phyloP scores from a whole-genome alignment of 1,140 invertebrate species.

The Monomorium pharaonis region DNA sequence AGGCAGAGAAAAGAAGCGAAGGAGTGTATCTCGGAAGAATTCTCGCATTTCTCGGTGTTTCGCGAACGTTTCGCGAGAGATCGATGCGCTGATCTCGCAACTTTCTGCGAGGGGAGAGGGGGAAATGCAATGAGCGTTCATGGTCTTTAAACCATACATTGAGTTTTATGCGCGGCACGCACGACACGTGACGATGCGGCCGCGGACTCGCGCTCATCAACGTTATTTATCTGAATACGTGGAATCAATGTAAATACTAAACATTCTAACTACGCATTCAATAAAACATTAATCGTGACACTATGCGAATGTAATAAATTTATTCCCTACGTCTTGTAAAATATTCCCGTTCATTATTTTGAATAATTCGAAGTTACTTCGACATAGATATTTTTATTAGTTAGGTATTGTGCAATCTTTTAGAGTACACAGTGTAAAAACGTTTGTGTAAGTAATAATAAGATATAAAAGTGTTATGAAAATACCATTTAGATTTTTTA shows the following conservation, averaged over 20 bases:
- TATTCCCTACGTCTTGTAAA: neutral
- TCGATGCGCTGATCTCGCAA: conserved; percentile 13
- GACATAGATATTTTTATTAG: neutral
- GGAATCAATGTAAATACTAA: conserved; percentile 75
- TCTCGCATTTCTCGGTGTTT: neutral
- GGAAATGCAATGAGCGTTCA: conserved; percentile 22
- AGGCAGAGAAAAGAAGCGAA: neutral
- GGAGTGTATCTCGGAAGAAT: conserved; percentile 3
- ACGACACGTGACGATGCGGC: conserved; percentile 16
- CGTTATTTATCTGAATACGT: conserved; percentile 65
- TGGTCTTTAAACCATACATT: conserved; percentile 18
- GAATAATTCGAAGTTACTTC: neutral
- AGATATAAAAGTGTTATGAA: neutral
- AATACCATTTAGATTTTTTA: neutral
- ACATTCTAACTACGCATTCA: conserved; percentile 70
- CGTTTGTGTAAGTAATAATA: neutral
- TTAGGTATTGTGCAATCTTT: neutral
- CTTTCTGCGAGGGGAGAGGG: conserved; percentile 1
- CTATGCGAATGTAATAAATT: neutral
- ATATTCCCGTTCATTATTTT: neutral
- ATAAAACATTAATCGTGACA: conserved; percentile 75
- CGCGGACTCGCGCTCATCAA: conserved; percentile 35
- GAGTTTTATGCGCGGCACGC: conserved; percentile 54
- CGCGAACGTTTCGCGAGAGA: neutral
- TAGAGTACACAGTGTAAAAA: neutral